Evolutionary conservation across 2,888 invertebrate species (phyloP).

Genomic region (Trissolcus brochymenae): DNA sequence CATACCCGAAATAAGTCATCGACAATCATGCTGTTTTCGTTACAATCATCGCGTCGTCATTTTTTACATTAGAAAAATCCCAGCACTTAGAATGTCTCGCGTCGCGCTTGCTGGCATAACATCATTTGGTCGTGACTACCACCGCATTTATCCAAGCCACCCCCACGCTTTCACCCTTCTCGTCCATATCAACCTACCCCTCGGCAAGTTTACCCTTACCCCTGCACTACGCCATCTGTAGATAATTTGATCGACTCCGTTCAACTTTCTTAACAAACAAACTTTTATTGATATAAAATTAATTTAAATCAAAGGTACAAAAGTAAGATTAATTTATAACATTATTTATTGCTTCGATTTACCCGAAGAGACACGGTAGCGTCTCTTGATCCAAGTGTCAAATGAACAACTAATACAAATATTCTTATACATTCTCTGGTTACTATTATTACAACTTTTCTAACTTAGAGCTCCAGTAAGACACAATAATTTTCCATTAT

Average conservation of each 20-base stretch:
- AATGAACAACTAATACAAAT: not conserved
- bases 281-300: no score
- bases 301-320: no score
- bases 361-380: no score
- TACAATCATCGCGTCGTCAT: constrained; percentile 19
- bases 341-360: no score
- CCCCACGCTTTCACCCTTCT: constrained; percentile 7
- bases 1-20: constrained; percentile 8
- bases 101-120: constrained; percentile 36
- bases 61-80: constrained; percentile 11
- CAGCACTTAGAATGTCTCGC: constrained; percentile 22
- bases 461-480: not conserved
- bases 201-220: not conserved
- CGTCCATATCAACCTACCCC: not conserved
- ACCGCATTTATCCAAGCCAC: constrained; percentile 22
- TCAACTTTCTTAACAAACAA: no score
- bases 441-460: no score
- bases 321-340: no score
- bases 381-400: no score
- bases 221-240: constrained; percentile 28
- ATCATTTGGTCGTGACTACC: constrained; percentile 33
- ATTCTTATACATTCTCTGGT: not conserved
- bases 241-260: constrained; percentile 7
- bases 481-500: no score
- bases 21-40: constrained; percentile 10